Evolutionary conservation across 2,113 vertebrate species (phyloP).

Genomic region (Notothenia coriiceps): DNA sequence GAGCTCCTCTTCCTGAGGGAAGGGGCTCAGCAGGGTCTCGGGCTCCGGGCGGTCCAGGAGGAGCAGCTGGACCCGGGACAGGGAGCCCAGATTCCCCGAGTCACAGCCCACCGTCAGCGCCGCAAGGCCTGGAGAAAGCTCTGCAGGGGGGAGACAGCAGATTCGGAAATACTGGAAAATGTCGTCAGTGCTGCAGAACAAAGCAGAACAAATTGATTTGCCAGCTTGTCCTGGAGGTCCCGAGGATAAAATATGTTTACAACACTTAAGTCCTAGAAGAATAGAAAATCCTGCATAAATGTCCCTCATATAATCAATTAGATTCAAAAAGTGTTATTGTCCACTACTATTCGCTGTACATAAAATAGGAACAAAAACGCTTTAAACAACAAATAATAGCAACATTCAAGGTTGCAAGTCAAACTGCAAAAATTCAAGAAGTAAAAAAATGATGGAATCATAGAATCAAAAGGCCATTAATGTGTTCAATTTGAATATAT

Average conservation of each 20-base stretch:
- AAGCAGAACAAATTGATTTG: too few relatives aligned
- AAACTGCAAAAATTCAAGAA: too few relatives aligned
- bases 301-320: too few relatives aligned
- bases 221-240: too few relatives aligned
- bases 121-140: constrained; percentile 74
- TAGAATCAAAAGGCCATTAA: too few relatives aligned
- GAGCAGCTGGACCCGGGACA: constrained; percentile 79
- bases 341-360: too few relatives aligned
- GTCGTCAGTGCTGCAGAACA: neutral
- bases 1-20: constrained; percentile 35
- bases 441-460: too few relatives aligned
- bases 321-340: too few relatives aligned
- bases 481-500: neutral
- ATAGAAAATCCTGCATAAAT: neutral
- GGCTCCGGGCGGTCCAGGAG: constrained; percentile 68
- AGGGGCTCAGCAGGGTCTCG: constrained; percentile 24
- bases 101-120: constrained; percentile 75
- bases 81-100: constrained; percentile 70
- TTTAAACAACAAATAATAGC: too few relatives aligned
- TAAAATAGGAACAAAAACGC: too few relatives aligned
- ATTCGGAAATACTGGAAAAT: neutral
- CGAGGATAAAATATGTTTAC: too few relatives aligned
- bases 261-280: neutral
- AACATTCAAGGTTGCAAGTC: too few relatives aligned
- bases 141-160: constrained; percentile 56